phyloP scores from a whole-genome alignment of 1,140 invertebrate genomes.

The Antheraea pernyi region DNA sequence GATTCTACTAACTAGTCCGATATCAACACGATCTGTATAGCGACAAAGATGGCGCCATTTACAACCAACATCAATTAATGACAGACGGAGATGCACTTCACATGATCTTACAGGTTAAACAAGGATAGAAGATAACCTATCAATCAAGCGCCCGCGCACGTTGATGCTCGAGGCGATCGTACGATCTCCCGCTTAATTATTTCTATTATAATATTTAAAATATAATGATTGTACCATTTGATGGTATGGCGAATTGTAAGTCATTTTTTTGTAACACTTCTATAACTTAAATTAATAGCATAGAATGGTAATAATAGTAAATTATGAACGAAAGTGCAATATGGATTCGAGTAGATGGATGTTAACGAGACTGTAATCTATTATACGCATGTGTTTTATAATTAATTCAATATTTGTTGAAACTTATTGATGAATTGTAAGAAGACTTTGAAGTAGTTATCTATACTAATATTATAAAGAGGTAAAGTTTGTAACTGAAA shows the following conservation, averaged over 20 bases:
- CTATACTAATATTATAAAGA: no score
- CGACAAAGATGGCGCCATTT: slow-evolving; percentile 65
- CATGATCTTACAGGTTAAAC: slow-evolving; percentile 17
- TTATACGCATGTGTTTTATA: not conserved
- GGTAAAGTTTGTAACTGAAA: no score
- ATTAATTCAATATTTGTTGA: not conserved
- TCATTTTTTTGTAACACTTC: slow-evolving; percentile 37
- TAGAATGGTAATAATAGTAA: slow-evolving; percentile 26
- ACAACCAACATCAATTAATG: slow-evolving; percentile 70
- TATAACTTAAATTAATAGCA: slow-evolving; percentile 38
- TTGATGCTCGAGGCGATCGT: slow-evolving; percentile 58
- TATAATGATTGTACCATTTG: slow-evolving; percentile 59
- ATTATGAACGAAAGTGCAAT: slow-evolving; percentile 21
- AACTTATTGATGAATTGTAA: no score
- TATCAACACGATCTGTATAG: slow-evolving; percentile 60
- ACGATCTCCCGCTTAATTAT: slow-evolving; percentile 71
- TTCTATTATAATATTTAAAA: slow-evolving; percentile 78
- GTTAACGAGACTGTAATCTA: not conserved
- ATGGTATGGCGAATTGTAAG: slow-evolving; percentile 60
- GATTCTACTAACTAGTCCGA: slow-evolving; percentile 52
- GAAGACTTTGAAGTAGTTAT: no score
- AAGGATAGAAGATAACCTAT: slow-evolving; percentile 54
- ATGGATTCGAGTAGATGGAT: slow-evolving; percentile 3
- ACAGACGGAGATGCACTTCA: slow-evolving; percentile 40
- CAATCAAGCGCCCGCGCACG: slow-evolving; percentile 70